phyloP scores from a whole-genome alignment of 2,797 vertebrate genomes.

The Sebastes variabilis region DNA sequence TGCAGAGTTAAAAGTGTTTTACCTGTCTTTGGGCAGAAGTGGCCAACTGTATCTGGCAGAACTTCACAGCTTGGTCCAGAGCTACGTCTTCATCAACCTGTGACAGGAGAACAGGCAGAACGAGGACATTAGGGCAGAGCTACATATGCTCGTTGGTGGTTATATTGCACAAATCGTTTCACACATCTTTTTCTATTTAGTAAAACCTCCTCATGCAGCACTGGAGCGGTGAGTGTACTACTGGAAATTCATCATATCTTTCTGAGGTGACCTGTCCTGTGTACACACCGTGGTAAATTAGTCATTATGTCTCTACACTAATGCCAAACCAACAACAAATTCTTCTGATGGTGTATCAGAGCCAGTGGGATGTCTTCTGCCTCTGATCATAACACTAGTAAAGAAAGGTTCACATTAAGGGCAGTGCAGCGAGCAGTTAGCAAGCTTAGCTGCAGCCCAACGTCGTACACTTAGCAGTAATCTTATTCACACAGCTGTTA shows the following conservation, averaged over 20 bases:
- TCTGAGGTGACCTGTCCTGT: not conserved
- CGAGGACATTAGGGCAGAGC: slow-evolving; percentile 4
- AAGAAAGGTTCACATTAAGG: slow-evolving; percentile 24
- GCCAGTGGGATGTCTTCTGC: not conserved
- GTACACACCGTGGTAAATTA: not conserved
- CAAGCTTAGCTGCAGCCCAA: slow-evolving; percentile 39
- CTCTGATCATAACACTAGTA: slow-evolving; percentile 25
- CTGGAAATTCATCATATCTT: not conserved
- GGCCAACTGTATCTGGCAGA: slow-evolving; percentile 97
- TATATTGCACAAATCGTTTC: not conserved
- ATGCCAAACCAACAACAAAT: not conserved
- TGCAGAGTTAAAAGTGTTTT: slow-evolving; percentile 39
- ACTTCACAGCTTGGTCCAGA: slow-evolving; percentile 97
- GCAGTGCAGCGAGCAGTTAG: slow-evolving; percentile 31
- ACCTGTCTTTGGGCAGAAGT: slow-evolving; percentile 96
- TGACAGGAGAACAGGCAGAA: slow-evolving; percentile 40
- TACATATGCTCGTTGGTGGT: not conserved
- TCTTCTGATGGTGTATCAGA: not conserved
- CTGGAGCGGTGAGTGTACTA: not conserved
- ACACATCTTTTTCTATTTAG: not conserved
- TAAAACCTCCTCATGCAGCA: not conserved
- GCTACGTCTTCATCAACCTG: slow-evolving; percentile 98
- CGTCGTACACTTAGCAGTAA: slow-evolving; percentile 38
- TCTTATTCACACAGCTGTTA: slow-evolving; percentile 47
- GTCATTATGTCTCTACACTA: not conserved